Conservation (phyloP, 2,888 invertebrate genomes). For the Hyalella azteca region DNA sequence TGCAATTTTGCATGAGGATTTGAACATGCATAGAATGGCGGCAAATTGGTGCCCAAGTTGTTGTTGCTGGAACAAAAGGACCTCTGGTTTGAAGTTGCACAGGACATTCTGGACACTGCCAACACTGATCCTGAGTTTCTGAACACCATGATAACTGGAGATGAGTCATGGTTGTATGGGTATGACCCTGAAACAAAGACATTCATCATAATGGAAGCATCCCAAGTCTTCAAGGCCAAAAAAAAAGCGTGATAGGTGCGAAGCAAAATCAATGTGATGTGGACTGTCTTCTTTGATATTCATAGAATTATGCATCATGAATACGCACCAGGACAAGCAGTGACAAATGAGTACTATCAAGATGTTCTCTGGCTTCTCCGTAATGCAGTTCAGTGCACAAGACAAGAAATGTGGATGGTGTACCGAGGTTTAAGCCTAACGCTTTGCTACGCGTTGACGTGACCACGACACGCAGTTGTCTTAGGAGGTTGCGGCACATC, state of each 20-base stretch:
- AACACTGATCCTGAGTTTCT: conserved; percentile 24
- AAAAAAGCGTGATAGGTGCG: conserved; percentile 59
- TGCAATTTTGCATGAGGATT: conserved; percentile 22
- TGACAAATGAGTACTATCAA: background rate
- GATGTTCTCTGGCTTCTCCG: background rate
- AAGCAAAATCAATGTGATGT: conserved; percentile 50
- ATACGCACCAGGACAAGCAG: background rate
- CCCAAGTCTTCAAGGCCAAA: conserved; percentile 59
- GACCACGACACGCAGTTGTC: no score
- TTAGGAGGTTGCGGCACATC: no score
- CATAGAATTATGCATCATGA: conserved; percentile 17
- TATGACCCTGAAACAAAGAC: conserved; percentile 13
- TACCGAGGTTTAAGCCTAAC: no score
- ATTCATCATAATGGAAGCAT: conserved; percentile 59
- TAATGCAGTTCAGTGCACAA: background rate
- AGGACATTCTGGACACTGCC: conserved; percentile 15
- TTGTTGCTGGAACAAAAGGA: background rate
- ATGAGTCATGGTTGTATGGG: conserved; percentile 17
- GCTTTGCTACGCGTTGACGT: no score
- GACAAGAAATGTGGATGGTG: background rate
- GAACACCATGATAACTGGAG: background rate
- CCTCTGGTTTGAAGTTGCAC: background rate
- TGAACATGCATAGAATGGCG: conserved; percentile 1
- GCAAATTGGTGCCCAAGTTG: conserved; percentile 6
- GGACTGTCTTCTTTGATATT: conserved; percentile 56